phyloP scores from a whole-genome alignment of 2,797 vertebrate genomes.

The Lutjanus argentimaculatus region DNA sequence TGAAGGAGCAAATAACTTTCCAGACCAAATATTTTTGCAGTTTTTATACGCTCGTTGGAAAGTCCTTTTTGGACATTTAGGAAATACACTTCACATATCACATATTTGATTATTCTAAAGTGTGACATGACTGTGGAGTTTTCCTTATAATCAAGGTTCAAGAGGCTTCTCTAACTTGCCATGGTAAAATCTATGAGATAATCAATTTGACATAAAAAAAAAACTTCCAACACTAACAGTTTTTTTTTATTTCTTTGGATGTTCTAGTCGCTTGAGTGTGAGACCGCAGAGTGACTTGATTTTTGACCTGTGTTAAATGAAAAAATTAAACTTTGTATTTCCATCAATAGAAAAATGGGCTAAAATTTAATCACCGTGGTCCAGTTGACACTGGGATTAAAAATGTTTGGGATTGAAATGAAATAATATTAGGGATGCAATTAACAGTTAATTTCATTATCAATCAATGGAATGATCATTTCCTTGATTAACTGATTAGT shows the following conservation, averaged over 20 bases:
- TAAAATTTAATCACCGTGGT: too few species aligned
- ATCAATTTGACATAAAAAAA: not conserved
- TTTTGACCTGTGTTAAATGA: too few species aligned
- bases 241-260: not conserved
- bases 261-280: too few species aligned
- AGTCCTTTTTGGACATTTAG: not conserved
- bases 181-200: not conserved
- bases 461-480: too few species aligned
- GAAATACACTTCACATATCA: not conserved
- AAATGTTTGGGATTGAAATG: too few species aligned
- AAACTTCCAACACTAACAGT: not conserved
- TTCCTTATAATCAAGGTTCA: not conserved
- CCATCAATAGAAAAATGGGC: too few species aligned
- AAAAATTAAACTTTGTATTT: too few species aligned
- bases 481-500: too few species aligned
- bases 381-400: too few species aligned
- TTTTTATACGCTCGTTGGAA: not conserved
- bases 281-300: too few species aligned
- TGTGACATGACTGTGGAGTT: not conserved
- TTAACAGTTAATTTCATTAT: too few species aligned
- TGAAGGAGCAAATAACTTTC: not conserved
- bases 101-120: not conserved
- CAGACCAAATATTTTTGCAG: not conserved
- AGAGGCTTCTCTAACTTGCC: not conserved
- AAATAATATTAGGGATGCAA: too few species aligned